These are phyloP conservation scores for Germaria angustata DNA, from an alignment of 2,888 invertebrate species.

Conservation along the genomic window DNA sequence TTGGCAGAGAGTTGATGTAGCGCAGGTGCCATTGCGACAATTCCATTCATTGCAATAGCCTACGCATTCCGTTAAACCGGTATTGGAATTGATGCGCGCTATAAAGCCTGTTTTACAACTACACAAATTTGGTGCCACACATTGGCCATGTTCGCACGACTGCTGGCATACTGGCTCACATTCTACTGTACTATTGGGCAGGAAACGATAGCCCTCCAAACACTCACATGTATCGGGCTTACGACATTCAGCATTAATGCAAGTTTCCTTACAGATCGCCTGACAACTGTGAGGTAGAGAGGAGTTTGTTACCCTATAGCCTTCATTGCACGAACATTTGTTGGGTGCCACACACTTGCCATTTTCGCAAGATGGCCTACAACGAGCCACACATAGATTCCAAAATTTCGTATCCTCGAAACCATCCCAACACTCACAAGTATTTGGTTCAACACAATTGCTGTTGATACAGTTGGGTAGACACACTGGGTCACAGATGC, in stretches of 20 bases:
- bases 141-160: slow-evolving; percentile 75
- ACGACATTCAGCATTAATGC: slow-evolving; percentile 81
- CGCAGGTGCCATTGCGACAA: slow-evolving; percentile 70
- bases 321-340: slow-evolving; percentile 80
- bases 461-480: slow-evolving; percentile 78
- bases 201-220: slow-evolving; percentile 76
- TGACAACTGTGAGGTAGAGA: slow-evolving; percentile 74
- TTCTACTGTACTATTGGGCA: slow-evolving; percentile 73
- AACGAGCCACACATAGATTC: slow-evolving; percentile 74
- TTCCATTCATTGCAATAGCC: slow-evolving; percentile 70
- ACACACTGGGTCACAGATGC: slow-evolving; percentile 77
- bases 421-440: slow-evolving; percentile 75
- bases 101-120: slow-evolving; percentile 81
- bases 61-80: slow-evolving; percentile 65
- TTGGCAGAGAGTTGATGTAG: slow-evolving; percentile 65
- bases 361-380: slow-evolving; percentile 77
- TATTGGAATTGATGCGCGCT: slow-evolving; percentile 64
- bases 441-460: slow-evolving; percentile 79
- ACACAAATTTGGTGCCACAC: slow-evolving; percentile 80
- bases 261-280: slow-evolving; percentile 72
- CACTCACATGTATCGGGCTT: slow-evolving; percentile 83
- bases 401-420: slow-evolving; percentile 75
- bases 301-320: slow-evolving; percentile 73
- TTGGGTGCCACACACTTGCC: slow-evolving; percentile 80
- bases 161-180: slow-evolving; percentile 75